phyloP scores from a whole-genome alignment of 2,888 invertebrate species.

The Tanytarsus gracilentus region DNA sequence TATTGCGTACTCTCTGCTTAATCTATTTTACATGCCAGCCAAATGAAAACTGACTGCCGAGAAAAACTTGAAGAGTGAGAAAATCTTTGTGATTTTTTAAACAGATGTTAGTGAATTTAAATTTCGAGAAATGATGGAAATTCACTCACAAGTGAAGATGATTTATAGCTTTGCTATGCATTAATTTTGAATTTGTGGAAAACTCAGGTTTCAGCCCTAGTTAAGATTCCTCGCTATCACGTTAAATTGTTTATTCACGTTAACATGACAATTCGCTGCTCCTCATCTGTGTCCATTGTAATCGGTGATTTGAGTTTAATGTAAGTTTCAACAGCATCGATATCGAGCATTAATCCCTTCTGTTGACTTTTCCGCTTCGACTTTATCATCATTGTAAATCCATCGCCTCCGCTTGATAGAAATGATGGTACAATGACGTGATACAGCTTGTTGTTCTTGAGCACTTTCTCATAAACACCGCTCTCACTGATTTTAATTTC shows the following conservation, averaged over 20 bases:
- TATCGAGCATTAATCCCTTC: constrained; percentile 34
- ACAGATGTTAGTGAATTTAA: too few species aligned
- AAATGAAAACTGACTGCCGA: too few species aligned
- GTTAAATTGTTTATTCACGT: constrained; percentile 33
- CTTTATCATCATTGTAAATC: constrained; percentile 49
- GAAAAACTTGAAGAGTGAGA: too few species aligned
- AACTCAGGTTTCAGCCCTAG: too few species aligned
- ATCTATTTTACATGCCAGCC: too few species aligned
- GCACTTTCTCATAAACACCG: too few species aligned
- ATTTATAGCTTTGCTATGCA: too few species aligned
- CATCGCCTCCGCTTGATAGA: constrained; percentile 61
- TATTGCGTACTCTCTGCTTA: too few species aligned
- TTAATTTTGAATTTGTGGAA: too few species aligned
- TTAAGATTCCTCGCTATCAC: background rate
- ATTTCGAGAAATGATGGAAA: too few species aligned
- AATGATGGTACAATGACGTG: constrained; percentile 54
- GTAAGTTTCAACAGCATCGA: constrained; percentile 36
- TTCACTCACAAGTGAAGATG: too few species aligned
- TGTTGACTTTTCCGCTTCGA: constrained; percentile 38
- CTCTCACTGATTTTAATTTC: constrained; percentile 51
- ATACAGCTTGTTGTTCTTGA: constrained; percentile 50
- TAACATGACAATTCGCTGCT: constrained; percentile 47
- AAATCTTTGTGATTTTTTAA: too few species aligned
- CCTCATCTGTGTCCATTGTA: constrained; percentile 47
- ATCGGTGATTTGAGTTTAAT: constrained; percentile 41